Evolutionary conservation across 2,113 vertebrate species (phyloP), one percentile per base, ranked within the genome.

Genomic region (Peromyscus leucopus): DNA sequence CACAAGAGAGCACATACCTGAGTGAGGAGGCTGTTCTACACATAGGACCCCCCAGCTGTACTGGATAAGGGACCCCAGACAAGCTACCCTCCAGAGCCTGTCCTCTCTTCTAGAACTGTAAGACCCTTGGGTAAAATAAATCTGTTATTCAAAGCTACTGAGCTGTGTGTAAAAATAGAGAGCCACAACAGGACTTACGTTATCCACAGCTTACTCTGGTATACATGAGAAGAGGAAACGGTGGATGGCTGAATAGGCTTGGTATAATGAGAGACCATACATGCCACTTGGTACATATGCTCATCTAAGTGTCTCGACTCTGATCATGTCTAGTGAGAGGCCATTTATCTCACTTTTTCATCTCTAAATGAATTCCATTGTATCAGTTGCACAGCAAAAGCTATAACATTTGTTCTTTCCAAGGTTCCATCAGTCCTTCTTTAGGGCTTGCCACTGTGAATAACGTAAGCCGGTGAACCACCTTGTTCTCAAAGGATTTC

Each of bases 401-500:
- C 36, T 31, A 22, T 33, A 61, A 51, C n/a, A 7, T 21, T 61
- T 8, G 55, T 82, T 80, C 85, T 86, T 76, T 75, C 61, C 33
- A 90, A 12, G 33, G 74, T 82, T 63, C 75, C 72, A 80, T 69
- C 39, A 13, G 0, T 63, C 51, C 82, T 93, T 82, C 89, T 63
- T 86, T 89, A 94, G 85, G 76, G 12, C 11, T 92, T 90, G 36
- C 48, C 24, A 36, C 24, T 36, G 21, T 42, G 39, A 19, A 46
- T 26, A 55, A 22, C 24, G 46, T 46, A 63, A 67, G 15, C 33
- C 15, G 16, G 61, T 65, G 26, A n/a, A 24, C 5, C 12, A 19
- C 33, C 26, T 28, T 33, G 0, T 92, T 80, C 89, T 90, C n/a
- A 86, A 87, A 90, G 51, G 1, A 90, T 55, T 97, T 93, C 55